Base-by-base conservation (phyloP, 64 coral and sea anemone species). In the Dendronephthya gigantea region DNA sequence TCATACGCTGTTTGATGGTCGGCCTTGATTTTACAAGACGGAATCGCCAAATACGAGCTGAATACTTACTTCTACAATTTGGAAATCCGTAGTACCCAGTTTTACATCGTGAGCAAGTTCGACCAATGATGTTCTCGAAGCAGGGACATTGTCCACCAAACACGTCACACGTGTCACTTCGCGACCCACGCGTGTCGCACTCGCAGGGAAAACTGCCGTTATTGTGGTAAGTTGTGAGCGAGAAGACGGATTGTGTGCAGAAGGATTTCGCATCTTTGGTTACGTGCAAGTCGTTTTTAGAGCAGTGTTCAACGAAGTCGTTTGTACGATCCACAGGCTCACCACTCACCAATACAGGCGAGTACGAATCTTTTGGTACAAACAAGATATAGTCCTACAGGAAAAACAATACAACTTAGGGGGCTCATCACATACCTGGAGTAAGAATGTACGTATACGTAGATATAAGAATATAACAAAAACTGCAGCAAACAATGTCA, bases 21-120 rank as follows among this genome's bases (percentile, higher is more conserved):
- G n/a, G n/a, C n/a, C n/a, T n/a, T n/a, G n/a, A n/a, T n/a, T n/a
- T n/a, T n/a, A n/a, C n/a, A n/a, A n/a, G n/a, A n/a, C n/a, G n/a
- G n/a, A n/a, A n/a, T n/a, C n/a, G n/a, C n/a, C n/a, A 45, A 11
- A 45, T 45, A 45, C 41, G 41, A 45, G 41, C 11, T 6, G 41
- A 11, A 4, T 45, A 85, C 95, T 93, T 92, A 98, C 95, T 93
- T 89, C 69, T 92, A 50, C 95, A 98, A 50, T 93, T 90, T 7
- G 95, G 95, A 56, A 98, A 98, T 15, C 92, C 95, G 90, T 92
- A 98, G 58, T 98, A 98, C 28, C 95, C 95, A 27, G 92, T 98
- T 82, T 92, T 93, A 68, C 95, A 98, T 15, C 92, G 86, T 15
- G 84, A 93, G 70, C 95, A 98, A 7, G 85, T 85, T 81, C 95